Conservation (phyloP, 2,888 invertebrate species). For the Synergus itoensis region DNA sequence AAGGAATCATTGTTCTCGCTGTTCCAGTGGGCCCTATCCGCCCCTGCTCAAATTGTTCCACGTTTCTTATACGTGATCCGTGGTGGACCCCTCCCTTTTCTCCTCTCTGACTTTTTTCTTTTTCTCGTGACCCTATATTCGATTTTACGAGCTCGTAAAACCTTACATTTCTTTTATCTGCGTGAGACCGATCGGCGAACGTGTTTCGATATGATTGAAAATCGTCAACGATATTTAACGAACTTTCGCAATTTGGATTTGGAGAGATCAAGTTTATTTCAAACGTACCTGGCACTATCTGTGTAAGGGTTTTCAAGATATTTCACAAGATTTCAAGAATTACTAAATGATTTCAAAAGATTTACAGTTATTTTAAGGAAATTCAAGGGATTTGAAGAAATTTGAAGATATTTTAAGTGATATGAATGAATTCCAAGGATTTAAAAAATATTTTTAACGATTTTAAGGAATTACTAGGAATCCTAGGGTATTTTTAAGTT, state of each 20-base stretch:
- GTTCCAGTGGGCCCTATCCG: constrained; percentile 28
- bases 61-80: constrained; percentile 47
- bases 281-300: no score
- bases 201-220: constrained; percentile 27
- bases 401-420: no score
- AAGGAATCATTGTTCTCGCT: constrained; percentile 23
- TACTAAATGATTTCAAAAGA: no score
- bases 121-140: constrained; percentile 46
- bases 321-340: no score
- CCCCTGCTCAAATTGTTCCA: constrained; percentile 22
- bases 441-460: no score
- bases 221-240: constrained; percentile 33
- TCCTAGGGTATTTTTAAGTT: no score
- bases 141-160: constrained; percentile 64
- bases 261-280: not conserved
- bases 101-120: constrained; percentile 13
- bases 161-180: constrained; percentile 66
- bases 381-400: no score
- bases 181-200: constrained; percentile 58
- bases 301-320: no score
- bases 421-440: no score
- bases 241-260: constrained; percentile 3
- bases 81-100: constrained; percentile 10
- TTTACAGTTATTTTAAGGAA: no score
- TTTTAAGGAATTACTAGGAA: no score